Percentiles rank a stretch among this genome's conserved stretches.
phyloP scores from a whole-genome alignment of 2,113 vertebrate genomes.

The Trichomycterus rosablanca region DNA sequence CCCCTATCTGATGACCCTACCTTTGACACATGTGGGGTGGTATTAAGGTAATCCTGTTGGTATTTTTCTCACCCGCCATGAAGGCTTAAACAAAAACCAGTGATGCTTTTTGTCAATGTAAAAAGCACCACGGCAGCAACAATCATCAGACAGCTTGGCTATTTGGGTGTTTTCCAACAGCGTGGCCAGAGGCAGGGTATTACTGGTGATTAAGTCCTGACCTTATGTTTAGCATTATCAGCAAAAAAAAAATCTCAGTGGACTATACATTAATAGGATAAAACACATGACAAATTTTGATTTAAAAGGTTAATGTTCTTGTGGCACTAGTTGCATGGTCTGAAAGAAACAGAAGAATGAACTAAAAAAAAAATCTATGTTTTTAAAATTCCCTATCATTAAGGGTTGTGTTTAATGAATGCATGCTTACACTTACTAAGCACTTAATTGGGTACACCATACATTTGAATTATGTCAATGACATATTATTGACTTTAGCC shows the following conservation, averaged over 20 bases:
- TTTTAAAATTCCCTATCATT: too few relatives aligned
- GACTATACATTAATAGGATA: neutral
- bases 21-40: conserved; percentile 4
- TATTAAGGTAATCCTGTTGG: conserved; percentile 45
- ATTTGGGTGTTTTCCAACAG: neutral
- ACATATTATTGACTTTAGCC: too few relatives aligned
- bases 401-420: too few relatives aligned
- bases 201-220: conserved; percentile 32
- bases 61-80: conserved; percentile 28
- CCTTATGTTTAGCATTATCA: conserved; percentile 29
- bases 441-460: too few relatives aligned
- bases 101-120: conserved; percentile 40
- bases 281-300: neutral
- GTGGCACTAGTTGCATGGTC: too few relatives aligned
- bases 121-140: conserved; percentile 28
- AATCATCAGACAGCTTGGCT: conserved; percentile 22
- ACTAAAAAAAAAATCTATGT: too few relatives aligned
- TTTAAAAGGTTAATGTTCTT: neutral
- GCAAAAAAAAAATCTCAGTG: conserved; percentile 39
- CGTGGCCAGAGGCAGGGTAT: conserved; percentile 25
- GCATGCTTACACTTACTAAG: too few relatives aligned
- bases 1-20: conserved; percentile 27
- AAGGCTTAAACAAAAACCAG: conserved; percentile 49
- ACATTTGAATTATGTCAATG: too few relatives aligned
- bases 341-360: neutral